Evolutionary conservation across 2,888 invertebrate genomes (phyloP), one percentile per base, ranked within the genome.

Genomic region (Microctonus brassicae): DNA sequence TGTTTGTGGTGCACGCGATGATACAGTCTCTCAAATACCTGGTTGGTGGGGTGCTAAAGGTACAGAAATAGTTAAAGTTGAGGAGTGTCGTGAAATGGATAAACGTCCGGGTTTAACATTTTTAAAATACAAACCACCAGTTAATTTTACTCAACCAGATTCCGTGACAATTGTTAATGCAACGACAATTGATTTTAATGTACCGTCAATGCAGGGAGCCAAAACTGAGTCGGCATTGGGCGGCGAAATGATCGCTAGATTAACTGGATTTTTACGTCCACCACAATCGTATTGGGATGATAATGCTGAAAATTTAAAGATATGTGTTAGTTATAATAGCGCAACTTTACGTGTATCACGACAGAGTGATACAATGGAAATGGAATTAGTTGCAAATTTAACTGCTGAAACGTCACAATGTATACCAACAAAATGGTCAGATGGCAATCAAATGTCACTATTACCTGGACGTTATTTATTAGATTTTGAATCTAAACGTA

Each of bases 11-110:
- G 83, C 90, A 52, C 88, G 91, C 73, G 95, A 95, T 83, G 95
- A 95, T 80, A 94, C 94, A 24, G 94, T 94, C 0, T 94, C 94
- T 9, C 94, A 94, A 83, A 93, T 93, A 77, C 93, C 94, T 0
- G 95, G 95, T 0, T 97, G 97, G 97, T 97, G 97, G 97, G 96
- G 96, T 2, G 88, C 92, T 0, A 93, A 94, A 73, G 96, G 96
- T 22, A 93, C 93, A 0, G 94, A 94, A 87, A 92, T 95, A 29
- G 90, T 91, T 0, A 89, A 89, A 47, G 93, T 96, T 0, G 92
- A 93, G 34, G 92, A 95, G 83, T 97, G 97, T 83, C 93, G 95
- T 71, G 89, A 91, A 64, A 88, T 93, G 77, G 95, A 95, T 86
- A 92, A 92, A 76, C 90, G 96, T 26, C 96, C 97, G 0, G 98